Evolutionary conservation across 53 echinoderm and acorn worm genomes (phyloP), one percentile per base, ranked within the genome.

Genomic region (Arbacia lixula): DNA sequence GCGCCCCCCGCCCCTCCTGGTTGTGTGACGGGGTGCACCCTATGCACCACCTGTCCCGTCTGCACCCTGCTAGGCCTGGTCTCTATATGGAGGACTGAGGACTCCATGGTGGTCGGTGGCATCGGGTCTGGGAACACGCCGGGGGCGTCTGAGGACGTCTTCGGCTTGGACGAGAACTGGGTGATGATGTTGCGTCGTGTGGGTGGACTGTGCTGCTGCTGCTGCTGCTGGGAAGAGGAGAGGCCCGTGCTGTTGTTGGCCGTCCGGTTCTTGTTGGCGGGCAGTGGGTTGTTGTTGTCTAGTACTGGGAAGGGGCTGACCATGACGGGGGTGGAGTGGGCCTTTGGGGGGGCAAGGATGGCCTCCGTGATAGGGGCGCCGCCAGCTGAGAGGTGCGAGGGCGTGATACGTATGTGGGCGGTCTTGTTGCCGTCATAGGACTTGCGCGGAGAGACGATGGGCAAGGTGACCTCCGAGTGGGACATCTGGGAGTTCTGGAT

Each of bases 161-260:
- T 79, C 11, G 86, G 92, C 84, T 95, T 95, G 36, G 90, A 88
- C 11, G 85, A 76, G 35, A 92, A 88, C 87, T 95, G 90, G 9
- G 95, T 95, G 72, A 88, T 86, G 74, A 95, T 95, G 57, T 92
- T 92, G 42, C 86, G 85, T 0, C 95, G 82, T 40, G 24, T 63
- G 22, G 53, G 87, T 25, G 84, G 84, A 49, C 86, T 60, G 68
- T 76, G 43, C 68, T 66, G 31, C 36, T 67, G 58, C n/a, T n/a
- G n/a, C n/a, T n/a, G n/a, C n/a, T n/a, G n/a, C n/a, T n/a, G n/a
- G n/a, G n/a, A n/a, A n/a, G n/a, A n/a, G 66, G 42, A 76, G 52
- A 64, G 57, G 16, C 64, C 82, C 19, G 62, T 60, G 65, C 41
- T 81, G 82, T 81, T 81, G 49, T 81, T 81, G 33, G 82, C 82